Conservation (phyloP, 2,888 invertebrate genomes). For the Siphlonurus alternatus region DNA sequence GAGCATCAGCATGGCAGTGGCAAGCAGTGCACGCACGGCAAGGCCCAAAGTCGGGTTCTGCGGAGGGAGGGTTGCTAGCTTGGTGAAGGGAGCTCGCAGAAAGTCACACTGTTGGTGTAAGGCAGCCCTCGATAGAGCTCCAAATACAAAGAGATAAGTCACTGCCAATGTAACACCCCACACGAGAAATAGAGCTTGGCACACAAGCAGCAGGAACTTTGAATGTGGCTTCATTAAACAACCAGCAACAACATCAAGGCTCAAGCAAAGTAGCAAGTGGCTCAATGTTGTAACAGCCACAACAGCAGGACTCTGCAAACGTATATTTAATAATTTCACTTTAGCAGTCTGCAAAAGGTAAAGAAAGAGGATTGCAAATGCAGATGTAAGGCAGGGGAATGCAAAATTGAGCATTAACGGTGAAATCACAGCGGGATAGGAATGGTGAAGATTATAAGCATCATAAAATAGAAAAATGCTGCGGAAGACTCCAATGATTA, state of each 20-base stretch:
- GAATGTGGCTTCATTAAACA: slow-evolving; percentile 11
- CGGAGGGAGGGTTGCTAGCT: slow-evolving; percentile 19
- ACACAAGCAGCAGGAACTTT: slow-evolving; percentile 36
- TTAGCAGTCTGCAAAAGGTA: slow-evolving; percentile 67
- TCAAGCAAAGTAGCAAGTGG: slow-evolving; percentile 64
- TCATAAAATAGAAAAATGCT: slow-evolving; percentile 82
- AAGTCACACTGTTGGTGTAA: slow-evolving; percentile 1
- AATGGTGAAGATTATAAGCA: slow-evolving; percentile 74
- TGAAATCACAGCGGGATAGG: slow-evolving; percentile 57
- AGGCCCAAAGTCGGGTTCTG: slow-evolving; percentile 45
- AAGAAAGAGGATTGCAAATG: slow-evolving; percentile 72
- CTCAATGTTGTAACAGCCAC: slow-evolving; percentile 60
- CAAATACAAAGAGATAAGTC: slow-evolving; percentile 70
- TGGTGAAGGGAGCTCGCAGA: slow-evolving; percentile 38
- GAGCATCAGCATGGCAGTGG: slow-evolving; percentile 69
- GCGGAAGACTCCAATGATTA: slow-evolving; percentile 62
- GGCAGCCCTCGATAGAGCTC: slow-evolving; percentile 53
- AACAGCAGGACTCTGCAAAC: slow-evolving; percentile 56
- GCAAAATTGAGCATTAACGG: slow-evolving; percentile 71
- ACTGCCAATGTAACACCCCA: slow-evolving; percentile 69
- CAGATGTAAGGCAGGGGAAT: slow-evolving; percentile 73
- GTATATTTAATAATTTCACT: slow-evolving; percentile 24
- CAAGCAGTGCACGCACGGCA: slow-evolving; percentile 78
- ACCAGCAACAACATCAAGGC: slow-evolving; percentile 46
- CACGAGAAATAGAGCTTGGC: slow-evolving; percentile 72